Evolutionary conservation across 2,797 vertebrate species (phyloP), one percentile per base, ranked within the genome.

Genomic region (Scolopax bukidnonensis): DNA sequence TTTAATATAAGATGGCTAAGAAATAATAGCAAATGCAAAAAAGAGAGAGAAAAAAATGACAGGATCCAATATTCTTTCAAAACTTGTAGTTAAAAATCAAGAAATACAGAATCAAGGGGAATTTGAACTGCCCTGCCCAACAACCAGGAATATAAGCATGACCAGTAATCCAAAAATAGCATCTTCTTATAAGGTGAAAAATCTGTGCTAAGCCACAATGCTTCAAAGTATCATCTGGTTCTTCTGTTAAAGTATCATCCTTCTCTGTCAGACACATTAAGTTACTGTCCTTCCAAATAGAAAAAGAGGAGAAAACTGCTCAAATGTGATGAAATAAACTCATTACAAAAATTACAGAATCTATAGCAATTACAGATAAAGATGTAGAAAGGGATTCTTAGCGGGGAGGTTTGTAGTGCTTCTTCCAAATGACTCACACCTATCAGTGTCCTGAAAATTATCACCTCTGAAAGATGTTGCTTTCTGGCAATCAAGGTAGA

Each of bases 181-280:
- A 95, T 89, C 92, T 92, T 92, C 71, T 93, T 96, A 80, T 87
- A 91, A 96, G 97, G 96, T 89, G 80, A 97, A 97, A 95, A 97
- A 97, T 96, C 89, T 91, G 67, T 79, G 69, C 93, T 96, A 97
- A 98, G 82, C 97, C 98, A 96, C 98, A 97, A 95, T 94, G 51
- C 78, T 97, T 95, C 94, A 93, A 97, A 97, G 89, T 87, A 97
- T 97, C 90, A 88, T 97, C 94, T 96, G 76, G 77, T 96, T 95
- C 94, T 96, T 96, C 93, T 96, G 74, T 87, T 90, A 94, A 97
- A 96, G 68, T 90, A 95, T 79, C 82, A 92, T 87, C 60, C 75
- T 51, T 30, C 84, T 73, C 71, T 89, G 93, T 76, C 97, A 97
- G 95, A 89, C 65, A 36, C 41, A 82, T 96, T 94, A 69, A 93